phyloP scores from a whole-genome alignment of 2,113 vertebrate genomes.

The Pachycephala philippinensis region DNA sequence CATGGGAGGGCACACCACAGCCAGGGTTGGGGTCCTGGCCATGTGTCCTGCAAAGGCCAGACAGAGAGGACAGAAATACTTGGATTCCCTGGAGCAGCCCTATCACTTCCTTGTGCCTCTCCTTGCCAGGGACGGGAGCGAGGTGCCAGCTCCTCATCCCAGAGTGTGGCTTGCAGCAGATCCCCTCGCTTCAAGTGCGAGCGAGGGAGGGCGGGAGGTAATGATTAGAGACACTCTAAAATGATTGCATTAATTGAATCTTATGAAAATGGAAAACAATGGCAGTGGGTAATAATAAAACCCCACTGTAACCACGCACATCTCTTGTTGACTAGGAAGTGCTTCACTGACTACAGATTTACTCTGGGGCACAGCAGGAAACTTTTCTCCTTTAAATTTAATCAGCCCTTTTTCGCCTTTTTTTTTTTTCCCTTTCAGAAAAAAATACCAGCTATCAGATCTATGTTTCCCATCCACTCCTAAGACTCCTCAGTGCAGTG shows the following conservation, averaged over 20 bases:
- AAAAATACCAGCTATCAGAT: slow-evolving; percentile 33
- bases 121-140: rapidly evolving
- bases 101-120: background rate
- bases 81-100: background rate
- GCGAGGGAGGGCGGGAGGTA: background rate
- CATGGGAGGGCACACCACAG: background rate
- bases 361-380: slow-evolving; percentile 30
- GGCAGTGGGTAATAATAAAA: slow-evolving; percentile 18
- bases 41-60: background rate
- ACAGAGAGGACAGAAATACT: background rate
- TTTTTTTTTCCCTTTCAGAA: background rate
- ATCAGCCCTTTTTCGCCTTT: background rate
- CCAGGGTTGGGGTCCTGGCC: background rate
- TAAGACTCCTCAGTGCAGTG: slow-evolving; percentile 48
- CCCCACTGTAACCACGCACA: background rate
- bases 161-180: background rate
- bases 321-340: slow-evolving; percentile 29
- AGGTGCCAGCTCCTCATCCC: background rate
- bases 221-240: slow-evolving; percentile 48
- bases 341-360: slow-evolving; percentile 22
- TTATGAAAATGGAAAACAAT: slow-evolving; percentile 43
- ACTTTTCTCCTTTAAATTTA: slow-evolving; percentile 55
- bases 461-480: slow-evolving; percentile 36
- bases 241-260: slow-evolving; percentile 49
- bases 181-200: background rate